Evolutionary conservation across 2,888 invertebrate species (phyloP).

Genomic region (Andrena chrysosceles): DNA sequence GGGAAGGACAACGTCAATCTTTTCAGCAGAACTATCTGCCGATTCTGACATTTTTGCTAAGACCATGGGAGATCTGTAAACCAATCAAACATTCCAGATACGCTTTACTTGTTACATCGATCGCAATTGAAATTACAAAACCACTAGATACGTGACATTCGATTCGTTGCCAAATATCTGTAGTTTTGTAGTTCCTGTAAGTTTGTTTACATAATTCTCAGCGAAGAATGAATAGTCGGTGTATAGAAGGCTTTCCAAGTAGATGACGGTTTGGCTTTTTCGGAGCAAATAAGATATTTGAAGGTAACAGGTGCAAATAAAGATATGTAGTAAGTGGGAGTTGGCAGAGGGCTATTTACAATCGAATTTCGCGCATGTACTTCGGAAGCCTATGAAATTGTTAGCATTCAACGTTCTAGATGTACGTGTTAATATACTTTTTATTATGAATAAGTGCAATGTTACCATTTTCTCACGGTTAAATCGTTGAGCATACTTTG

Average conservation of each 20-base stretch:
- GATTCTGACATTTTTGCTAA: constrained; percentile 76
- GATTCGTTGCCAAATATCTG: background rate
- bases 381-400: background rate
- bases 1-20: constrained; percentile 80
- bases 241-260: background rate
- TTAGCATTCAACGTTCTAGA: constrained; percentile 9
- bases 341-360: constrained; percentile 18
- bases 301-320: background rate
- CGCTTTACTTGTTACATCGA: background rate
- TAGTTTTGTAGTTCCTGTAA: background rate
- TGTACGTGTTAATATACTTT: constrained; percentile 20
- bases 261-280: too few relatives aligned
- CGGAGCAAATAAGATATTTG: background rate
- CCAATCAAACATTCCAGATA: background rate
- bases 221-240: background rate
- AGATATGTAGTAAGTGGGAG: background rate
- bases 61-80: constrained; percentile 21
- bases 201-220: background rate
- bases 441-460: constrained; percentile 27
- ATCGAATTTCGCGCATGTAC: constrained; percentile 1
- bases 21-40: constrained; percentile 57
- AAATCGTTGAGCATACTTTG: constrained; percentile 32
- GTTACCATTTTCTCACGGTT: constrained; percentile 45
- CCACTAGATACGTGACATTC: background rate
- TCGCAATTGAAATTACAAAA: background rate